A percentile compares a stretch with the other conserved stretches of the same genome.
These are phyloP conservation scores for Phrynosoma blainvillii DNA, from an alignment of 2,113 vertebrate species.

Conservation along the genomic window DNA sequence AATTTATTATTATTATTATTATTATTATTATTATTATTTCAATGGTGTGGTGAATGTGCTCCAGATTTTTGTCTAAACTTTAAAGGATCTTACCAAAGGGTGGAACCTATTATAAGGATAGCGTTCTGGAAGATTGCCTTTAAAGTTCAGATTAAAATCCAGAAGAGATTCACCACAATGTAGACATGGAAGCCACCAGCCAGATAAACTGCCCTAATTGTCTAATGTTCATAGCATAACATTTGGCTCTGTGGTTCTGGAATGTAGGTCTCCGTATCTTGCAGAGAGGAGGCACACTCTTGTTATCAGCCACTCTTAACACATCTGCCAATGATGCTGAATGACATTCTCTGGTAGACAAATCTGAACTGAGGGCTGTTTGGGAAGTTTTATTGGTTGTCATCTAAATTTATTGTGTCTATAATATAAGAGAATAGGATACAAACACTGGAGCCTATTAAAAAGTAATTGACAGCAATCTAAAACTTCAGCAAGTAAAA, in stretches of 20 bases:
- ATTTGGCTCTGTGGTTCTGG: not conserved
- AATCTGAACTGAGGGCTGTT: not conserved
- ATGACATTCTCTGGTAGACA: not conserved
- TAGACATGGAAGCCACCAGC: too few species aligned
- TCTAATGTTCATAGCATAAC: too few species aligned
- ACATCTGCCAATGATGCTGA: not conserved
- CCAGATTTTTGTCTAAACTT: too few species aligned
- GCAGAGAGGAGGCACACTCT: not conserved
- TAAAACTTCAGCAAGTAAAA: conserved; percentile 33
- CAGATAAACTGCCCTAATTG: too few species aligned
- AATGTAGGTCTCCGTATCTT: not conserved
- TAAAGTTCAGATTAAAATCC: too few species aligned
- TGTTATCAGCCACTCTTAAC: not conserved
- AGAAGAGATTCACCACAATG: too few species aligned
- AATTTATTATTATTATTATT: too few species aligned
- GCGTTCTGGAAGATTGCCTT: too few species aligned
- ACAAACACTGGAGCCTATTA: conserved; percentile 35
- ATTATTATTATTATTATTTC: too few species aligned
- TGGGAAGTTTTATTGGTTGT: conserved; percentile 23
- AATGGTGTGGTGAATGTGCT: too few species aligned
- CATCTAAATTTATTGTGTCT: conserved; percentile 28
- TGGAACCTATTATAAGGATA: too few species aligned
- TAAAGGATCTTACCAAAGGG: too few species aligned
- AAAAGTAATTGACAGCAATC: conserved; percentile 37
- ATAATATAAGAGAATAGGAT: conserved; percentile 34